A percentile compares a stretch with the other conserved stretches of the same genome.
Evolutionary conservation across 2,888 invertebrate genomes (phyloP).

Genomic region (Himalopsyche anomala): DNA sequence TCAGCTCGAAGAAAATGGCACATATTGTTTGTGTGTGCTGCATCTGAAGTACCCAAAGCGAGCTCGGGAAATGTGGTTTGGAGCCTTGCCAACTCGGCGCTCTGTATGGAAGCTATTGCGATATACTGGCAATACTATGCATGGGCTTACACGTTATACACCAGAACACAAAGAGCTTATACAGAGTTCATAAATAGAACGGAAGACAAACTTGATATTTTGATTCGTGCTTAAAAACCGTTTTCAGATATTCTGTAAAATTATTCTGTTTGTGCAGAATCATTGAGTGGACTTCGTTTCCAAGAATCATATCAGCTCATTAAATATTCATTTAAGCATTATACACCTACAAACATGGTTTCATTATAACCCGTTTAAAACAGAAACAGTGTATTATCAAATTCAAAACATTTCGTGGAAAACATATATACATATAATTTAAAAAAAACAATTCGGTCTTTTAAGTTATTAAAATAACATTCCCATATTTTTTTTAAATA

Average conservation of each 20-base stretch:
- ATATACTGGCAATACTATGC: neutral
- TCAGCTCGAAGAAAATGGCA: conserved; percentile 32
- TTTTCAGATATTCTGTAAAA: neutral
- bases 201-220: conserved; percentile 9
- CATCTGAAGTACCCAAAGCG: conserved; percentile 32
- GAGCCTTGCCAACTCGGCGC: conserved; percentile 34
- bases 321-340: too few species aligned
- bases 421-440: too few species aligned
- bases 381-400: too few species aligned
- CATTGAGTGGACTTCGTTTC: neutral
- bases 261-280: neutral
- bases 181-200: conserved; percentile 42
- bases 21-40: conserved; percentile 37
- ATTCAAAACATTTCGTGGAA: too few species aligned
- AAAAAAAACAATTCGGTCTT: too few species aligned
- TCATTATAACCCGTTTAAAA: too few species aligned
- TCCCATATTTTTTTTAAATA: too few species aligned
- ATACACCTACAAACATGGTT: too few species aligned
- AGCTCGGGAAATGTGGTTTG: conserved; percentile 38
- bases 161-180: conserved; percentile 17
- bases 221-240: neutral
- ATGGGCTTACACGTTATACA: conserved; percentile 17
- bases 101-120: conserved; percentile 38
- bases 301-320: too few species aligned
- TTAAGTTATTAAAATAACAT: too few species aligned